A percentile compares a stretch with the other conserved stretches of the same genome.
phyloP scores from a whole-genome alignment of 2,113 vertebrate species.

The Pangasianodon hypophthalmus region DNA sequence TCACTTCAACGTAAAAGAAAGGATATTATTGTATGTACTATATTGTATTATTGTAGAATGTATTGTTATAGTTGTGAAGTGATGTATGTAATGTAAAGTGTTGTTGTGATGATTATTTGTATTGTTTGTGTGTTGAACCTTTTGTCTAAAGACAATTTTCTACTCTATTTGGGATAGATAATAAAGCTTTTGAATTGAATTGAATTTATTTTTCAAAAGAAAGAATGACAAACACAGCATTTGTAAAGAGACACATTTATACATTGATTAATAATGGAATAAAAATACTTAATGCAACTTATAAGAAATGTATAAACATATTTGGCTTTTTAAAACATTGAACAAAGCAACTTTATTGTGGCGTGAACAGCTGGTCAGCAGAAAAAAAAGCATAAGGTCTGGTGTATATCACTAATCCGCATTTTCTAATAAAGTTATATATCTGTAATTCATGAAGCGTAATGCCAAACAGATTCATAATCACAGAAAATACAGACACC shows the following conservation, averaged over 20 bases:
- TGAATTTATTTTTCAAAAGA: background rate
- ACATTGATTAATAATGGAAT: background rate
- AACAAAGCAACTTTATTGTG: conserved; percentile 8
- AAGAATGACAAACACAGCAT: background rate
- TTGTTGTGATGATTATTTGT: no score
- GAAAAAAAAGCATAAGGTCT: conserved; percentile 5
- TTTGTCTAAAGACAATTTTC: no score
- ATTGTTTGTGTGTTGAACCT: no score
- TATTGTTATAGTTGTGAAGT: no score
- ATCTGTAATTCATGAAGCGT: conserved; percentile 52
- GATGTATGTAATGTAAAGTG: no score
- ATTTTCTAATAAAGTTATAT: conserved; percentile 47
- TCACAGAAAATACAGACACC: conserved; percentile 23
- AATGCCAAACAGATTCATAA: conserved; percentile 47
- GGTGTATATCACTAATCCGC: conserved; percentile 27
- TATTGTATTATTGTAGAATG: no score
- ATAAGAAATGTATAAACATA: conserved; percentile 16
- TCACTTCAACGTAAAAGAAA: background rate
- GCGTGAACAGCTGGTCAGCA: conserved; percentile 19
- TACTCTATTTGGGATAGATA: no score
- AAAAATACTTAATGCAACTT: background rate
- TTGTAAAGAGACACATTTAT: background rate
- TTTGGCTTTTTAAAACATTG: conserved; percentile 18
- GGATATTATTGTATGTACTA: no score
- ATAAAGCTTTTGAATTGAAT: no score